phyloP scores from a whole-genome alignment of 2,888 invertebrate species.

The Ligdia adustata region DNA sequence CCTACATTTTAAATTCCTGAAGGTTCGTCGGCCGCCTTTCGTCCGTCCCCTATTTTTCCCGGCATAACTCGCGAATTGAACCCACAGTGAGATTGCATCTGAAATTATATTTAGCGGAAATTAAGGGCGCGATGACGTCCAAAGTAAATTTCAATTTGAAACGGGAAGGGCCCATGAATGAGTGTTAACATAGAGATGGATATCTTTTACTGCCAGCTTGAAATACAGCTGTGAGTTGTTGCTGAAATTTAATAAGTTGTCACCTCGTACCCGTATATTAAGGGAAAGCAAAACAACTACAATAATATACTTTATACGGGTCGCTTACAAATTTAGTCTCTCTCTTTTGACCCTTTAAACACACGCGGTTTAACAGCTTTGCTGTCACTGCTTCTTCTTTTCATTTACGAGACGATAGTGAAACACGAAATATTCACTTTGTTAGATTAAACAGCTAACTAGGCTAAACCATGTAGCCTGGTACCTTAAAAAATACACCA shows the following conservation, averaged over 20 bases:
- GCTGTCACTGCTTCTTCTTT: no score
- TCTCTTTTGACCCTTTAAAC: slow-evolving; percentile 1
- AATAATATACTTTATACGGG: slow-evolving; percentile 7
- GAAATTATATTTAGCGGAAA: slow-evolving; percentile 77
- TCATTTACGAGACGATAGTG: no score
- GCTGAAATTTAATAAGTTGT: slow-evolving; percentile 36
- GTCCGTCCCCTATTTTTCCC: slow-evolving; percentile 32
- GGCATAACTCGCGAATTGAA: slow-evolving; percentile 57
- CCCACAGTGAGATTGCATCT: slow-evolving; percentile 72
- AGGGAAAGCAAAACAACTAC: slow-evolving; percentile 6
- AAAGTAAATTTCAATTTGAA: slow-evolving; percentile 77
- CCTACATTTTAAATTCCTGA: slow-evolving; percentile 34
- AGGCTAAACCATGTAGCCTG: no score
- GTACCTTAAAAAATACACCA: no score
- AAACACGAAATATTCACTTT: no score
- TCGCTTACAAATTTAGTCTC: neutral
- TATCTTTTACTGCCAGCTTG: slow-evolving; percentile 42
- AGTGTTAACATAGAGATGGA: slow-evolving; percentile 45
- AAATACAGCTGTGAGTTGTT: slow-evolving; percentile 41
- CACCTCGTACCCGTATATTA: slow-evolving; percentile 10
- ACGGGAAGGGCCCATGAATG: slow-evolving; percentile 61
- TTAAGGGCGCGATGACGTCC: slow-evolving; percentile 70
- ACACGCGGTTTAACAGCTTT: no score
- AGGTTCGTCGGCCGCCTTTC: slow-evolving; percentile 21
- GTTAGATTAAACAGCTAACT: no score